A percentile compares a stretch with the other conserved stretches of the same genome.
Conservation (phyloP, 2,113 vertebrate genomes). For the Dolichallabes microphthalmus region DNA sequence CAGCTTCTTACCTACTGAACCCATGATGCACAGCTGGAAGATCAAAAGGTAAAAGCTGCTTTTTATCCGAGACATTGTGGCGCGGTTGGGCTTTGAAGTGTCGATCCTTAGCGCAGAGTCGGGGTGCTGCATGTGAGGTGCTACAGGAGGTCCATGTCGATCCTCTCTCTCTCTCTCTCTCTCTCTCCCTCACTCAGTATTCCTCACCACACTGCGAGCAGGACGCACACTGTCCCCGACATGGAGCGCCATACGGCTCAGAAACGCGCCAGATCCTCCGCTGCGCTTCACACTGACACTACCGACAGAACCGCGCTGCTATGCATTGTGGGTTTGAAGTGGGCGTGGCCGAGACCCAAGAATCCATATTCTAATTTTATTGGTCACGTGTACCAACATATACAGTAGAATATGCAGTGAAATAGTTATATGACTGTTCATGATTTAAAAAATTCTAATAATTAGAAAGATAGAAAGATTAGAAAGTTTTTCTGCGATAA, state of each 20-base stretch:
- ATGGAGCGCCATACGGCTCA: slow-evolving; percentile 5
- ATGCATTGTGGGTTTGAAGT: neutral
- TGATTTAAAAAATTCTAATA: too few relatives aligned
- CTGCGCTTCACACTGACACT: neutral
- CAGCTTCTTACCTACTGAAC: slow-evolving; percentile 65
- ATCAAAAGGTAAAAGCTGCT: slow-evolving; percentile 45
- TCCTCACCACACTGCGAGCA: neutral
- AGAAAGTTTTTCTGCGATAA: too few relatives aligned
- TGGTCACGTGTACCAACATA: too few relatives aligned
- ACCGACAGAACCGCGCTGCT: neutral
- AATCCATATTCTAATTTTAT: too few relatives aligned
- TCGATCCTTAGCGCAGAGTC: slow-evolving; percentile 13
- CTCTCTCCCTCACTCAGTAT: neutral
- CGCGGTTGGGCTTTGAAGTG: neutral
- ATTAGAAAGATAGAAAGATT: too few relatives aligned
- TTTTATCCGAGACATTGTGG: slow-evolving; percentile 57
- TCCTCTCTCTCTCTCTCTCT: neutral
- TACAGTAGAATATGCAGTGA: too few relatives aligned
- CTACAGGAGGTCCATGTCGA: slow-evolving; percentile 58
- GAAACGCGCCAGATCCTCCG: neutral
- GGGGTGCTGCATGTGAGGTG: slow-evolving; percentile 45
- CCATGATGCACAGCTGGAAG: slow-evolving; percentile 63
- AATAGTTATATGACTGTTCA: too few relatives aligned
- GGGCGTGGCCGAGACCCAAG: neutral
- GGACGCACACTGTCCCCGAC: too few relatives aligned